These are phyloP conservation scores for Phyllotreta striolata DNA, from an alignment of 2,888 invertebrate genomes.

Conservation along the genomic window DNA sequence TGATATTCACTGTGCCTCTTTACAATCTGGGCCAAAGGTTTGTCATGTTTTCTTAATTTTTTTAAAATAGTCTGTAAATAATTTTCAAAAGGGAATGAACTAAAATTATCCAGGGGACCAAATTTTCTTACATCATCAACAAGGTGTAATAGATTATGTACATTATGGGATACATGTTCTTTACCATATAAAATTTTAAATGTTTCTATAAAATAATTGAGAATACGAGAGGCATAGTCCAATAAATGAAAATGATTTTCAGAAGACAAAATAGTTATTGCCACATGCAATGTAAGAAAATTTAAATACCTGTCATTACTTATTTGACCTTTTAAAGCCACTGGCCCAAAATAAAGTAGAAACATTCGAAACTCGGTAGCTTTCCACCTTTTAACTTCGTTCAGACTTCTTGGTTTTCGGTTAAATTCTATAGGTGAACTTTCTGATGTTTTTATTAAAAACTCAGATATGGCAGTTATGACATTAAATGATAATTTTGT, in stretches of 20 bases:
- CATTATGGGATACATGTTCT: conserved; percentile 28
- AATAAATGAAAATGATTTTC: conserved; percentile 17
- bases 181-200: conserved; percentile 31
- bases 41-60: conserved; percentile 25
- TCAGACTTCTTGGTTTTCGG: conserved; percentile 26
- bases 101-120: no score
- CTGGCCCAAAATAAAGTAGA: conserved; percentile 29
- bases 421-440: conserved; percentile 29
- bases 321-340: conserved; percentile 25
- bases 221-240: conserved; percentile 31
- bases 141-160: conserved; percentile 27
- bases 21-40: conserved; percentile 30
- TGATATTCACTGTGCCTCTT: conserved; percentile 25
- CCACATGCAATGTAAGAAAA: conserved; percentile 31
- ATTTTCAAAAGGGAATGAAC: conserved; percentile 23
- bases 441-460: conserved; percentile 12
- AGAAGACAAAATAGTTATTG: conserved; percentile 25
- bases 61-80: conserved; percentile 24
- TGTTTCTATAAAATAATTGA: conserved; percentile 33
- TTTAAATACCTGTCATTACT: conserved; percentile 22
- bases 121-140: conserved; percentile 17
- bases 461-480: conserved; percentile 23
- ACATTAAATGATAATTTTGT: conserved; percentile 19
- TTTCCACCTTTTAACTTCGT: conserved; percentile 31
- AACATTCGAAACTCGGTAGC: conserved; percentile 27